Conservation (phyloP, 2,797 vertebrate genomes). For the Craterocephalus amniculus region DNA sequence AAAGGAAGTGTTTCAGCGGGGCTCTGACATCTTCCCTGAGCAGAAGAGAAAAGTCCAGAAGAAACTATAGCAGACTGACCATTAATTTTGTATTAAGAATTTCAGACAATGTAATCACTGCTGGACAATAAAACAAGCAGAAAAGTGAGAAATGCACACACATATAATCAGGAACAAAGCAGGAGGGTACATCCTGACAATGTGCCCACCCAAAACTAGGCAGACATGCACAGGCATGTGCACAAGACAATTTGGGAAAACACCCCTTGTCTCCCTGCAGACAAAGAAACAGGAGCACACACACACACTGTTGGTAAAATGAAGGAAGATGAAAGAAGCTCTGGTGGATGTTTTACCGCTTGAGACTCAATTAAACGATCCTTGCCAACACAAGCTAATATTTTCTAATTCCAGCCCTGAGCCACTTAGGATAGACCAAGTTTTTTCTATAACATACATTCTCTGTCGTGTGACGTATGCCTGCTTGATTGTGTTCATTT, state of each 20-base stretch:
- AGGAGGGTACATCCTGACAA: constrained; percentile 35
- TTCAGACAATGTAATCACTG: neutral
- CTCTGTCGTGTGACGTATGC: constrained; percentile 34
- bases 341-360: constrained; percentile 56
- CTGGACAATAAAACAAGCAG: neutral
- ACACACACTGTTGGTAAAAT: constrained; percentile 27
- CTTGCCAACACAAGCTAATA: constrained; percentile 64
- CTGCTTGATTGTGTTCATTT: constrained; percentile 3
- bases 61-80: constrained; percentile 33
- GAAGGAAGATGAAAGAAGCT: constrained; percentile 67
- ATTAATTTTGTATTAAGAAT: constrained; percentile 31
- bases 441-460: constrained; percentile 60
- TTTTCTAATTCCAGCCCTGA: constrained; percentile 63
- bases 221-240: constrained; percentile 57
- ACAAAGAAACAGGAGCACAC: constrained; percentile 47
- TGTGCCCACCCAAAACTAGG: constrained; percentile 44
- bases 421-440: constrained; percentile 46
- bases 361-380: constrained; percentile 69
- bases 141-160: constrained; percentile 14
- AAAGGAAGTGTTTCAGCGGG: constrained; percentile 35
- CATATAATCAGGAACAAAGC: constrained; percentile 43
- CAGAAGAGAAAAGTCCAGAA: constrained; percentile 21
- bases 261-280: constrained; percentile 52
- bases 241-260: constrained; percentile 52
- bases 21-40: constrained; percentile 50